phyloP scores from a whole-genome alignment of 2,888 invertebrate genomes.

The Drosophila setosimentum region DNA sequence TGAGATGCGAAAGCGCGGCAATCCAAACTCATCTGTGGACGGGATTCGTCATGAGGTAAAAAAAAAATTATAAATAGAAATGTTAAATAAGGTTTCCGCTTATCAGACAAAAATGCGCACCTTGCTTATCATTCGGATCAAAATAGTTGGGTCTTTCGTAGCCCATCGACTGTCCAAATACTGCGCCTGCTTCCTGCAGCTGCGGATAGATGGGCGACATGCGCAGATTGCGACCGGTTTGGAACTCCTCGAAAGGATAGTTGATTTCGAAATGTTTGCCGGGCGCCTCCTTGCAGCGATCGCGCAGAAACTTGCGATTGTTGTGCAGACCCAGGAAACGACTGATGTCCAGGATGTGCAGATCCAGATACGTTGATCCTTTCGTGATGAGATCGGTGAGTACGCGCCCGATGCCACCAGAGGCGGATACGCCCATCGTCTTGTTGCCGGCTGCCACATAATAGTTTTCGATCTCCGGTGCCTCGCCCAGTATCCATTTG shows the following conservation, averaged over 20 bases:
- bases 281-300: conserved; percentile 96
- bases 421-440: conserved; percentile 97
- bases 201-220: conserved; percentile 98
- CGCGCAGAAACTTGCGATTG: conserved; percentile 95
- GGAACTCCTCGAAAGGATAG: conserved; percentile 94
- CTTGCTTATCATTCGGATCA: conserved; percentile 86
- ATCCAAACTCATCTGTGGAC: conserved; percentile 80
- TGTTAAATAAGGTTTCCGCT: background rate
- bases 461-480: conserved; percentile 96
- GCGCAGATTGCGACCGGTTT: conserved; percentile 94
- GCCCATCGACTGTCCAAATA: conserved; percentile 99
- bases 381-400: conserved; percentile 95
- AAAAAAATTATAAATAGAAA: too few relatives aligned
- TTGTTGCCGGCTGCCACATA: conserved; percentile 98
- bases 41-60: too few relatives aligned
- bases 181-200: conserved; percentile 94
- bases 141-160: conserved; percentile 98
- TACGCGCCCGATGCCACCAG: conserved; percentile 97
- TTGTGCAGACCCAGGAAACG: conserved; percentile 97
- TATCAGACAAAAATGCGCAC: conserved; percentile 67
- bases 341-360: conserved; percentile 95
- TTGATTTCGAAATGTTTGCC: conserved; percentile 93
- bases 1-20: conserved; percentile 87
- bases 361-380: conserved; percentile 92
- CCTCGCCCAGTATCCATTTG: conserved; percentile 97